Percentiles rank a stretch among this genome's conserved stretches.
Conservation (phyloP, 1,140 invertebrate species). For the Drosophila mauritiana region DNA sequence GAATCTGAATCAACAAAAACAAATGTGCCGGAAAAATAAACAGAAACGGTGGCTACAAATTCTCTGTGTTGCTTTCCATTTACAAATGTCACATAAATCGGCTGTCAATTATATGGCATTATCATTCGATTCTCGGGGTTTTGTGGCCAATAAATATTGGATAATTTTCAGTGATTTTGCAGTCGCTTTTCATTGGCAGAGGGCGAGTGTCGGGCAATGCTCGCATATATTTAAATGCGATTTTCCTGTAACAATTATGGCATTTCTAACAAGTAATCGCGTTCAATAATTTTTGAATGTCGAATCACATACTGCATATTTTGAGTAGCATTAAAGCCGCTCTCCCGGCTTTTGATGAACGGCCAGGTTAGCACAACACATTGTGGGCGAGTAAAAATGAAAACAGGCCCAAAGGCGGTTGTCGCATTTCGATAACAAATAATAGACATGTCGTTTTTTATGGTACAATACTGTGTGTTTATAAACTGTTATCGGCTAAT, state of each 20-base stretch:
- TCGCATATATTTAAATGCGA: background rate
- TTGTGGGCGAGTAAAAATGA: background rate
- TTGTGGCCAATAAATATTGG: conserved; percentile 53
- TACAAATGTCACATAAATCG: conserved; percentile 65
- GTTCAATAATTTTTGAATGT: conserved; percentile 33
- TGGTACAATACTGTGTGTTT: conserved; percentile 38
- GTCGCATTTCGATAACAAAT: conserved; percentile 65
- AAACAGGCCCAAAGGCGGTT: conserved; percentile 25
- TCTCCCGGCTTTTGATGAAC: conserved; percentile 48
- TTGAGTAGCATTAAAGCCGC: conserved; percentile 44
- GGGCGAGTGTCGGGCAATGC: background rate
- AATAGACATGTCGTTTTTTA: conserved; percentile 56
- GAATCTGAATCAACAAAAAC: conserved; percentile 38
- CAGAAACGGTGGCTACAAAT: background rate
- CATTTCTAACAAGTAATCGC: conserved; percentile 47
- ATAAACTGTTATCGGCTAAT: conserved; percentile 67
- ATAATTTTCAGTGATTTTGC: conserved; percentile 23
- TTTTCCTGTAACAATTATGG: background rate
- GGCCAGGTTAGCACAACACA: conserved; percentile 1
- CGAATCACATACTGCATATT: conserved; percentile 46
- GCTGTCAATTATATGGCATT: conserved; percentile 72
- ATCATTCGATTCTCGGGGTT: conserved; percentile 28
- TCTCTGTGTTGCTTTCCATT: conserved; percentile 11
- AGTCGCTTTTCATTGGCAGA: background rate
- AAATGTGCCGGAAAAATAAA: conserved; percentile 13